phyloP scores from a whole-genome alignment of 1,140 invertebrate species.

The Arion vulgaris region DNA sequence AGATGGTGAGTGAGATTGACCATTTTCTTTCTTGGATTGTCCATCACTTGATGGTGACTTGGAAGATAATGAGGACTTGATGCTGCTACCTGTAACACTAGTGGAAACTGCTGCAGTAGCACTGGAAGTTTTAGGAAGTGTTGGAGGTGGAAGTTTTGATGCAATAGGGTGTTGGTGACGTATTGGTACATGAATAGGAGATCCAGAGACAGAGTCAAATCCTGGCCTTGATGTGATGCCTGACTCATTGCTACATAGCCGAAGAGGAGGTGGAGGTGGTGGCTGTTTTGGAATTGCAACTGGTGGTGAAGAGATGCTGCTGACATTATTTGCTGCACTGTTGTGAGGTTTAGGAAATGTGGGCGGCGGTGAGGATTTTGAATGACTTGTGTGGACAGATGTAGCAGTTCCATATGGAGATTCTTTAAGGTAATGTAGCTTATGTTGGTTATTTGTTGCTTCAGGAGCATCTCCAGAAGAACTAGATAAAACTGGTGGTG shows the following conservation, averaged over 20 bases:
- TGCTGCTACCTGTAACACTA: conserved; percentile 11
- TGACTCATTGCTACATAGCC: background rate
- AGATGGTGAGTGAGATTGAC: background rate
- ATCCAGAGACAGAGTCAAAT: conserved; percentile 40
- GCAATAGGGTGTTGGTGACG: conserved; percentile 43
- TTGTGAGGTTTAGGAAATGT: conserved; percentile 33
- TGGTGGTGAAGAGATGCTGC: background rate
- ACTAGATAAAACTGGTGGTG: conserved; percentile 19
- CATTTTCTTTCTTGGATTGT: background rate
- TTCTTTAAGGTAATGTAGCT: background rate
- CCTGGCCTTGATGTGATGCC: background rate
- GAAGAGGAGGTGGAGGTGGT: conserved; percentile 37
- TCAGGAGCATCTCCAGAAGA: background rate
- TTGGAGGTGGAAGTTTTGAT: conserved; percentile 45
- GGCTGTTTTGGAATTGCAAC: conserved; percentile 23
- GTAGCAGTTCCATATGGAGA: background rate
- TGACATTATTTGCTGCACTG: background rate
- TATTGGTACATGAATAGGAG: conserved; percentile 37
- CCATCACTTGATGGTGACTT: background rate
- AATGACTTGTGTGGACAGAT: background rate
- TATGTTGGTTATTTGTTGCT: background rate
- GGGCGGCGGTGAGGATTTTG: conserved; percentile 36
- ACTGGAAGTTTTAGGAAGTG: conserved; percentile 35
- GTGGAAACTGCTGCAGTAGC: background rate
- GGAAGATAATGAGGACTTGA: conserved; percentile 34